Percentiles rank a stretch among this genome's conserved stretches.
phyloP scores from a whole-genome alignment of 2,113 vertebrate genomes.

The Solea solea region DNA sequence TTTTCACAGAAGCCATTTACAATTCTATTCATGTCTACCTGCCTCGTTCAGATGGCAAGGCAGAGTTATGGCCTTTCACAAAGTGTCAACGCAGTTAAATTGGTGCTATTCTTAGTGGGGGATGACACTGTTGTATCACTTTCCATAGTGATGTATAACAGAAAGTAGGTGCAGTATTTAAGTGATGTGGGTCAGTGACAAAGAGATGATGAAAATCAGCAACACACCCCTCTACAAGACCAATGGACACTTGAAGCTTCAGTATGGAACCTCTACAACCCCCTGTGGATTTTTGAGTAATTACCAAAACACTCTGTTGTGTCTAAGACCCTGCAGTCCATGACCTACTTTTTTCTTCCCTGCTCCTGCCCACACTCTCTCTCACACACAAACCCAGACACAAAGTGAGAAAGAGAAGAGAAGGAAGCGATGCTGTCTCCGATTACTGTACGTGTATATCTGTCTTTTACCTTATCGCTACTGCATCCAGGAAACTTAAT shows the following conservation, averaged over 20 bases:
- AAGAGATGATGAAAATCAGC: not conserved
- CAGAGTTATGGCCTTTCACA: slow-evolving; percentile 42
- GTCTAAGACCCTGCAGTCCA: too few relatives aligned
- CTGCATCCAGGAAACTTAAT: too few relatives aligned
- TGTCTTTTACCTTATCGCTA: too few relatives aligned
- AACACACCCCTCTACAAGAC: not conserved
- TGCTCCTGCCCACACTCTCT: too few relatives aligned
- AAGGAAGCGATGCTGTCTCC: too few relatives aligned
- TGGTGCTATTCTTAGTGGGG: slow-evolving; percentile 31
- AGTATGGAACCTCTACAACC: too few relatives aligned
- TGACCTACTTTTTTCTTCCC: too few relatives aligned
- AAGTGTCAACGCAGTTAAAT: slow-evolving; percentile 30
- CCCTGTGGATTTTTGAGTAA: too few relatives aligned
- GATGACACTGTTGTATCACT: slow-evolving; percentile 7
- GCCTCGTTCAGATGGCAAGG: slow-evolving; percentile 41
- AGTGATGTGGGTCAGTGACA: not conserved
- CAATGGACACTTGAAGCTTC: not conserved
- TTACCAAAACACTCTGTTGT: too few relatives aligned
- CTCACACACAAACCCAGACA: too few relatives aligned
- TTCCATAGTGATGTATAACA: slow-evolving; percentile 30
- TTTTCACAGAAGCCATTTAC: slow-evolving; percentile 64
- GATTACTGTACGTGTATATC: too few relatives aligned
- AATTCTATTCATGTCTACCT: slow-evolving; percentile 74
- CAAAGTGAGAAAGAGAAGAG: too few relatives aligned
- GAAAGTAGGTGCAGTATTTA: slow-evolving; percentile 6